Evolutionary conservation across 2,797 vertebrate species (phyloP).

Genomic region (Phaenicophaeus curvirostris): DNA sequence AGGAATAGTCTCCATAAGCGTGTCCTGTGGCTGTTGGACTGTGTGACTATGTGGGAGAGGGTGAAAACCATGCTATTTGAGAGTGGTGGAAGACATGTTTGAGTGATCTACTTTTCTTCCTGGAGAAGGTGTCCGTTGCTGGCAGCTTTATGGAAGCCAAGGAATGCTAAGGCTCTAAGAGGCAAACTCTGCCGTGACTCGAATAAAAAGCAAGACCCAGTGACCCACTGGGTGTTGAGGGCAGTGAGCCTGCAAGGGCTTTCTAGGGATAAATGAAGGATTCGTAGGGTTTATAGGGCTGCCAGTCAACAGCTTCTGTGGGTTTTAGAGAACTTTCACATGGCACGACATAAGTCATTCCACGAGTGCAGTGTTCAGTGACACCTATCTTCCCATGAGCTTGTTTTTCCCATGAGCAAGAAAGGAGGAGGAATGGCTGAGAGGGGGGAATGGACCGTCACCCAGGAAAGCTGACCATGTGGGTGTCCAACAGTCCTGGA

Average conservation of each 20-base stretch:
- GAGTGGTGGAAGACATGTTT: background rate
- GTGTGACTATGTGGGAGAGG: background rate
- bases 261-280: background rate
- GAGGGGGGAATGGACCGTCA: background rate
- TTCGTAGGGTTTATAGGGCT: background rate
- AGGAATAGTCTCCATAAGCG: background rate
- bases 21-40: background rate
- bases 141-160: background rate
- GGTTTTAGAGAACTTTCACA: background rate
- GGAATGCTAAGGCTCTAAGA: background rate
- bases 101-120: background rate
- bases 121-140: background rate
- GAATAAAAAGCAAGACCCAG: background rate
- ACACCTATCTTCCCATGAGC: background rate
- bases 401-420: too few relatives aligned
- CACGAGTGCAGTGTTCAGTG: background rate
- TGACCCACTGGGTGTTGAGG: background rate
- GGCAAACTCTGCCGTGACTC: background rate
- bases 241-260: background rate
- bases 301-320: background rate
- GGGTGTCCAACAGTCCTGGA: background rate
- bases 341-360: background rate
- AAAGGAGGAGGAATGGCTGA: background rate
- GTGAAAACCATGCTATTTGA: background rate
- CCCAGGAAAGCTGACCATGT: background rate